Conservation (phyloP, 2,113 vertebrate genomes). For the Microtus ochrogaster region DNA sequence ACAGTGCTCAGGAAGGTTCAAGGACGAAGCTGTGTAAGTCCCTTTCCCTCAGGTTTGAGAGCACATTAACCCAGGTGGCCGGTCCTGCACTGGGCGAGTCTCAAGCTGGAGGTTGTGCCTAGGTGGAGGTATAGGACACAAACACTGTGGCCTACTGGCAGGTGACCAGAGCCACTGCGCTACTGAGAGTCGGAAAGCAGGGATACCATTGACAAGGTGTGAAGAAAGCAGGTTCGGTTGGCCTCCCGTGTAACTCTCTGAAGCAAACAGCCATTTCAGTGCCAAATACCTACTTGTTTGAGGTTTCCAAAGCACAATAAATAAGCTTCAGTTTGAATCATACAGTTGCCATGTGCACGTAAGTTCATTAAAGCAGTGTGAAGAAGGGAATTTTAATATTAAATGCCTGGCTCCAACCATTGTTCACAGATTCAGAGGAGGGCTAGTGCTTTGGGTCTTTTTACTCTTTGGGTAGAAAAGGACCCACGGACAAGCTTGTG, state of each 20-base stretch:
- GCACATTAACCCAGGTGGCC: background rate
- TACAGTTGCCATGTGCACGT: background rate
- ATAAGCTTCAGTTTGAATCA: background rate
- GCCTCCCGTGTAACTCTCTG: background rate
- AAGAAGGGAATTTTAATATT: background rate
- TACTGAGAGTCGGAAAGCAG: background rate
- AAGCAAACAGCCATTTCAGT: background rate
- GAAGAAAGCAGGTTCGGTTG: background rate
- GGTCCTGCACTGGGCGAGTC: rapidly evolving
- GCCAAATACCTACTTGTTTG: background rate
- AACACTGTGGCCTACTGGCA: rapidly evolving
- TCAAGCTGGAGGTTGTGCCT: background rate
- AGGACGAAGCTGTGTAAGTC: background rate
- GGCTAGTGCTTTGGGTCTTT: rapidly evolving
- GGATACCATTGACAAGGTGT: too few species aligned
- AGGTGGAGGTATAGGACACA: rapidly evolving
- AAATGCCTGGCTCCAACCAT: rapidly evolving
- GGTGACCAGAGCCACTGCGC: background rate
- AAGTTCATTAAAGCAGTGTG: background rate
- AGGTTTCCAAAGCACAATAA: background rate
- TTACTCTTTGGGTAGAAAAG: background rate
- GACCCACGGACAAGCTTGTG: rapidly evolving
- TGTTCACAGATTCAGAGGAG: background rate
- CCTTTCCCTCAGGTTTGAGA: too few species aligned
- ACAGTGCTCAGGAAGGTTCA: background rate